Base-by-base conservation (phyloP, 2,888 invertebrate species). In the Synergus japonicus region DNA sequence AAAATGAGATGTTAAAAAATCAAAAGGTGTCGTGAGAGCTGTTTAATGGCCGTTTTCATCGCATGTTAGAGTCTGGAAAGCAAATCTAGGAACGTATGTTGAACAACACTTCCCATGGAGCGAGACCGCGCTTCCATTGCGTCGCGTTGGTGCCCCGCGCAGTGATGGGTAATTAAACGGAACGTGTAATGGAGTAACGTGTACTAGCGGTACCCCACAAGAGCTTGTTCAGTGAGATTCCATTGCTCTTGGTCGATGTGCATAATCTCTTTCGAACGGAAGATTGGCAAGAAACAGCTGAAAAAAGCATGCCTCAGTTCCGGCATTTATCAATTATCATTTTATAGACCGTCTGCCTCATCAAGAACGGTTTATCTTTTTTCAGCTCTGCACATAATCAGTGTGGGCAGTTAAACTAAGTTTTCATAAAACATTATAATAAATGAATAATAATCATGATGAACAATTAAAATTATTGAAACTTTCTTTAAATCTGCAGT, bases 201-300 rank as follows among this genome's bases (percentile, higher is more conserved):
- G 86, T 84, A 81, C 83, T 83, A 85, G 87, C 87, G 85, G 87
- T 86, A 84, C 84, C 86, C 87, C 87, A 88, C 87, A 87, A 88
- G 86, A 88, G 88, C 85, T 84, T 86, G 87, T 87, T 87, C 84
- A 85, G 87, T 87, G 83, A 87, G 87, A 89, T 88, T 88, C 88
- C 88, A 84, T 81, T 80, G 86, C 85, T 85, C 86, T 88, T 86
- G 86, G 84, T 86, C 87, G 84, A 83, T 83, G 83, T 78, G 81
- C 80, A 79, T 82, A 83, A 83, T 83, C 81, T 81, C 81, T 81
- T 81, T 83, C 79, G 81, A 83, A 82, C 79, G 79, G 73, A 80
- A 83, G 83, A 83, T 83, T 81, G 83, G 46, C 46, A 46, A 46
- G 46, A 46, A 46, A 46, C 10, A 46, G 46, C 46, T 46, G 46